Evolutionary conservation across 2,113 vertebrate genomes (phyloP), one percentile per base, ranked within the genome.

Genomic region (Petroica traversi): DNA sequence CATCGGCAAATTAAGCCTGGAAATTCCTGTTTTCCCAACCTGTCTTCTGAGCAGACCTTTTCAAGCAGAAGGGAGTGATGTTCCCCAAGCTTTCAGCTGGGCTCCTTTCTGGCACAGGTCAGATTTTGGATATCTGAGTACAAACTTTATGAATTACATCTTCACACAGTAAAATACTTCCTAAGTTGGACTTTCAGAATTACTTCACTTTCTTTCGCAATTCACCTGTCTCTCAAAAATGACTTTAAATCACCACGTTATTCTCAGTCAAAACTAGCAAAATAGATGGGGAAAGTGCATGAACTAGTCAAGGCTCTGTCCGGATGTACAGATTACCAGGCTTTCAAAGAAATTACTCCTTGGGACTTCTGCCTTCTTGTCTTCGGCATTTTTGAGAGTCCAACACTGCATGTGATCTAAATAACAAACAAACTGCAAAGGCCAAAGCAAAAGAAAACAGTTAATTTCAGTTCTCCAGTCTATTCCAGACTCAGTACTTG

Each of bases 111-210:
- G 79, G 93, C 71, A 71, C 19, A 52, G 0, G 5, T 43, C 31
- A 86, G 43, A 62, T 79, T 71, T 63, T 96, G 93, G 71, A 77
- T 58, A 12, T 28, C 71, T 12, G 48, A 92, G 26, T 31, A 51
- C 31, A 88, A 89, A 73, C 13, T 74, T 88, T 18, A 88, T 77
- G 29, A 61, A 83, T 94, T 90, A 89, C 38, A 64, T 88, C 67
- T 85, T 96, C 72, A 83, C 75, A 74, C 41, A 80, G 54, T 77
- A 83, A 96, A 93, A 92, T 63, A 34, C 71, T 85, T 96, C 88
- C 85, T 93, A 83, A 85, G 38, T 86, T 80, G 71, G 78, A 87
- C 75, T 85, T 90, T 88, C 80, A 63, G 63, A 93, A 90, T 85
- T 1, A 63, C 19, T 83, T 88, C 8, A 46, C 74, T 92, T 85